phyloP scores from a whole-genome alignment of 2,113 vertebrate genomes.

The Chascanopsetta lugubris region DNA sequence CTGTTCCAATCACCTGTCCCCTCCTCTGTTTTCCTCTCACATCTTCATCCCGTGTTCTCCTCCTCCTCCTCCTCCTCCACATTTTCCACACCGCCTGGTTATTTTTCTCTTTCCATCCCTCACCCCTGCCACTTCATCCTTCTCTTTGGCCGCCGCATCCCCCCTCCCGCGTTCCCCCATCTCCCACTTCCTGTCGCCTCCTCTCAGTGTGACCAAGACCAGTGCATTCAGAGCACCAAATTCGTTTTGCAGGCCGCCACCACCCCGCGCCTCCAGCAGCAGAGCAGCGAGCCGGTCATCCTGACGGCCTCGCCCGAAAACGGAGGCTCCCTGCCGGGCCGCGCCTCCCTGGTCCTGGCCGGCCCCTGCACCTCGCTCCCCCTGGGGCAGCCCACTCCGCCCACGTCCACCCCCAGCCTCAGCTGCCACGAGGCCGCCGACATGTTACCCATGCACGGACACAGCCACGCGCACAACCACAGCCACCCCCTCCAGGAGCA shows the following conservation, averaged over 20 bases:
- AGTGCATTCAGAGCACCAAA: slow-evolving; percentile 99
- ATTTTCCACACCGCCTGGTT: slow-evolving; percentile 10
- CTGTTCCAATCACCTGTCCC: slow-evolving; percentile 39
- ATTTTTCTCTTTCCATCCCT: slow-evolving; percentile 8
- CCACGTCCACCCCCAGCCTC: slow-evolving; percentile 92
- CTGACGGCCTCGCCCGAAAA: slow-evolving; percentile 78
- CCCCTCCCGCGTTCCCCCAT: background rate
- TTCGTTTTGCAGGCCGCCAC: slow-evolving; percentile 98
- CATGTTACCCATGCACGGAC: slow-evolving; percentile 81
- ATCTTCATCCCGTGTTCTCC: slow-evolving; percentile 4
- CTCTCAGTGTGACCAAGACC: slow-evolving; percentile 96
- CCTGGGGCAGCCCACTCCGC: slow-evolving; percentile 92
- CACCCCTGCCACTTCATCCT: slow-evolving; percentile 15
- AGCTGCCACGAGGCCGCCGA: slow-evolving; percentile 84
- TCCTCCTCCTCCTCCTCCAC: background rate
- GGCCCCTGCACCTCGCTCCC: slow-evolving; percentile 88
- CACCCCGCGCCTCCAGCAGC: slow-evolving; percentile 94
- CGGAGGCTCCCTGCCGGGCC: slow-evolving; percentile 84
- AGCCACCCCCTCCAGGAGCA: slow-evolving; percentile 77
- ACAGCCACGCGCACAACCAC: slow-evolving; percentile 70
- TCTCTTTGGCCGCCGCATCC: slow-evolving; percentile 14
- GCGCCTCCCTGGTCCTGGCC: slow-evolving; percentile 82
- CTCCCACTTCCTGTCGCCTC: slow-evolving; percentile 15
- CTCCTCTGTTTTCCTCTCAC: slow-evolving; percentile 19
- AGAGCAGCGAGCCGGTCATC: slow-evolving; percentile 90